phyloP scores from a whole-genome alignment of 2,888 invertebrate species.

The Dione vanillae region DNA sequence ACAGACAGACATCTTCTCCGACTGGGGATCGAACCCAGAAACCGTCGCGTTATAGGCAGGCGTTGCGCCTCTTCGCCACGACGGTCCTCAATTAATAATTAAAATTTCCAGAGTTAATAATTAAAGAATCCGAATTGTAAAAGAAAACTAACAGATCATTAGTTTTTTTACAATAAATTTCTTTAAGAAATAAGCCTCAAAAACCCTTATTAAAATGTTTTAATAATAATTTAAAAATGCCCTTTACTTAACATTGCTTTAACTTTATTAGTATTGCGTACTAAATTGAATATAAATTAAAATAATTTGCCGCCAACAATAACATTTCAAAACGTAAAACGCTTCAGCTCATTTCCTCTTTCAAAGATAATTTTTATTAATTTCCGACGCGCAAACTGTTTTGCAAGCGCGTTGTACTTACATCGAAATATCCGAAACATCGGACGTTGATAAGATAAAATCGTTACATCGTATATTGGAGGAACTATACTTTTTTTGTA shows the following conservation, averaged over 20 bases:
- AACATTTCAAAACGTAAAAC: slow-evolving; percentile 9
- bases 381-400: slow-evolving; percentile 22
- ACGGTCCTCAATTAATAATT: no score
- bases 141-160: no score
- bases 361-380: slow-evolving; percentile 31
- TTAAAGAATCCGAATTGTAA: no score
- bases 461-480: slow-evolving; percentile 24
- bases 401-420: slow-evolving; percentile 11
- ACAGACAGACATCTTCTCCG: no score
- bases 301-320: background rate
- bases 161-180: no score
- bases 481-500: slow-evolving; percentile 22
- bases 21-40: no score
- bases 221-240: no score
- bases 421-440: slow-evolving; percentile 35
- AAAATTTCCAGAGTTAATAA: no score
- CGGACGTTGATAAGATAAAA: slow-evolving; percentile 39
- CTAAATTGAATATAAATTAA: background rate
- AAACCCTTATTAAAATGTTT: no score
- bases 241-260: background rate
- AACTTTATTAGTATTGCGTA: background rate
- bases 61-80: no score
- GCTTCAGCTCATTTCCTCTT: slow-evolving; percentile 11
- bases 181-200: no score
- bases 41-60: no score